These are phyloP conservation scores for Melipona bicolor DNA, from an alignment of 2,888 invertebrate species.

Conservation along the genomic window DNA sequence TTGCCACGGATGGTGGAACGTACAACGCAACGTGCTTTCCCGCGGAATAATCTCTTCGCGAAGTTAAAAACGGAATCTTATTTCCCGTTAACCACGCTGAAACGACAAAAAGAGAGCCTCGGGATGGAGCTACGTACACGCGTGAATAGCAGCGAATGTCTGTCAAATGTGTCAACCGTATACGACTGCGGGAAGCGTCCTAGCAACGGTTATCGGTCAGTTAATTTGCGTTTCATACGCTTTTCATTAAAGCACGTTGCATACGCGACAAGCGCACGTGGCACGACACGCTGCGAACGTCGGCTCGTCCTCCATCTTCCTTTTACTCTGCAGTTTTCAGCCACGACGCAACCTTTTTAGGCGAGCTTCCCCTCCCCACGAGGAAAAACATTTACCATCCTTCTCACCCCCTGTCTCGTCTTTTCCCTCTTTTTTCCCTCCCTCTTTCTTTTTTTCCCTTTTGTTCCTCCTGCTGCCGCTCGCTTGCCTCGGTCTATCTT, in stretches of 20 bases:
- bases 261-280: conserved; percentile 59
- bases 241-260: conserved; percentile 74
- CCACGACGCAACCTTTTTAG: conserved; percentile 57
- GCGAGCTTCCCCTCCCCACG: conserved; percentile 63
- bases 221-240: conserved; percentile 73
- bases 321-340: conserved; percentile 29
- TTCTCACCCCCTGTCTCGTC: conserved; percentile 9
- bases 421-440: neutral
- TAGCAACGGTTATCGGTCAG: conserved; percentile 50
- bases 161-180: neutral
- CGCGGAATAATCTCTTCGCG: neutral
- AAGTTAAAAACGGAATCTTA: neutral
- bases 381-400: conserved; percentile 75
- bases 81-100: no score
- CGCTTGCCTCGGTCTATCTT: conserved; percentile 10
- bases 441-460: neutral
- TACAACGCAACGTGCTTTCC: no score
- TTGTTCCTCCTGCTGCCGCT: neutral
- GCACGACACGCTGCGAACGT: conserved; percentile 27
- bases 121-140: neutral
- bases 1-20: no score
- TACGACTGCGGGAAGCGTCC: neutral
- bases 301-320: conserved; percentile 15
- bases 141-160: neutral
- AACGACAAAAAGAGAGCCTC: neutral